Conservation (phyloP, 2,888 invertebrate genomes). For the Tortricodes alternella region DNA sequence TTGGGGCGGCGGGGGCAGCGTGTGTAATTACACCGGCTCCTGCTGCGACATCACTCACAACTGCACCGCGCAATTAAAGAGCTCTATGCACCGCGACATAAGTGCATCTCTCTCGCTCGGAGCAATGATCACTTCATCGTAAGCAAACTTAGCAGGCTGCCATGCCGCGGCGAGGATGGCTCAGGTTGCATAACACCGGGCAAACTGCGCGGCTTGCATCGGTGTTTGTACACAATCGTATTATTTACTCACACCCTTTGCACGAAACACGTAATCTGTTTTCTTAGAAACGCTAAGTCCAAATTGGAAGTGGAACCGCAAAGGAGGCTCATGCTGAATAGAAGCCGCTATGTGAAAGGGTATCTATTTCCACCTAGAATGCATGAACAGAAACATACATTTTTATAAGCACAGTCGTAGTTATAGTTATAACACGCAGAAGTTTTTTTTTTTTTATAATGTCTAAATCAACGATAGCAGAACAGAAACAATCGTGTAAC, state of each 20-base stretch:
- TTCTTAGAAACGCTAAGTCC: slow-evolving; percentile 51
- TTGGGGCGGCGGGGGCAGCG: slow-evolving; percentile 37
- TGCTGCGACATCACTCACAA: slow-evolving; percentile 17
- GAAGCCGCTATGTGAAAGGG: slow-evolving; percentile 40
- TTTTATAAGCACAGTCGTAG: no score
- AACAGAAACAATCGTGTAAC: no score
- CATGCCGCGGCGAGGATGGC: slow-evolving; percentile 46
- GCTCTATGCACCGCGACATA: slow-evolving; percentile 1
- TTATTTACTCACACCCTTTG: slow-evolving; percentile 58
- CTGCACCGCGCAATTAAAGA: slow-evolving; percentile 12
- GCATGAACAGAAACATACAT: neutral
- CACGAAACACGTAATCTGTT: slow-evolving; percentile 47
- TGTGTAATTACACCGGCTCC: slow-evolving; percentile 63
- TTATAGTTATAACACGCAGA: no score
- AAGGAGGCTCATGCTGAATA: slow-evolving; percentile 43
- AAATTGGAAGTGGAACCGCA: slow-evolving; percentile 50
- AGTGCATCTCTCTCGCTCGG: slow-evolving; percentile 22
- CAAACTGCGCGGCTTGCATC: slow-evolving; percentile 49
- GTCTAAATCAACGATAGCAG: no score
- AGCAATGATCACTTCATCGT: slow-evolving; percentile 11
- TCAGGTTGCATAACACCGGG: slow-evolving; percentile 68
- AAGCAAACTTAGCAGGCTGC: slow-evolving; percentile 41
- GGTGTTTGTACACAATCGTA: slow-evolving; percentile 64
- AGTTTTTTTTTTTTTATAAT: no score
- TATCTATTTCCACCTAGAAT: neutral